Conservation (phyloP, 2,888 invertebrate species). For the Xylota sylvarum region DNA sequence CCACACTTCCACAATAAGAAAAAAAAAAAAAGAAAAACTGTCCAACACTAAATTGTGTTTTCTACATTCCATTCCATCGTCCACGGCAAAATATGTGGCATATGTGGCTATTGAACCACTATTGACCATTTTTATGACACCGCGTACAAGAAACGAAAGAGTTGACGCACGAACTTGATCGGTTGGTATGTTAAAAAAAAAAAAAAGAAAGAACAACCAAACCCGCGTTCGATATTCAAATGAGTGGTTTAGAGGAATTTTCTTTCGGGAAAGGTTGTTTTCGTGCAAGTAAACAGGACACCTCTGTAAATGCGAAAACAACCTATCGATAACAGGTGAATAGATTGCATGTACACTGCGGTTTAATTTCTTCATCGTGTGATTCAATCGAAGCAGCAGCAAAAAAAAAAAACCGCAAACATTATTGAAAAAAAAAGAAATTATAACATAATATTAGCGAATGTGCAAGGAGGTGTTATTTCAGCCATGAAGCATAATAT, state of each 20-base stretch:
- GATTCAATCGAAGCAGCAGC: conserved; percentile 43
- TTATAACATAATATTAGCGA: conserved; percentile 61
- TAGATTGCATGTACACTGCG: conserved; percentile 51
- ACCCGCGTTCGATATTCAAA: conserved; percentile 32
- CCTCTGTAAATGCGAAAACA: conserved; percentile 15
- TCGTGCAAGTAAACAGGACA: conserved; percentile 33
- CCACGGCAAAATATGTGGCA: conserved; percentile 48
- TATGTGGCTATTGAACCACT: conserved; percentile 68
- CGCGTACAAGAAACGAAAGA: conserved; percentile 57
- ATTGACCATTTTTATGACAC: conserved; percentile 55
- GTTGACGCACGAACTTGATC: conserved; percentile 63
- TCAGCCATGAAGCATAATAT: conserved; percentile 65
- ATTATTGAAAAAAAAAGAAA: conserved; percentile 43
- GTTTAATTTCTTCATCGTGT: conserved; percentile 48
- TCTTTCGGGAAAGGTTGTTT: background rate
- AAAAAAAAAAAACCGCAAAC: conserved; percentile 48
- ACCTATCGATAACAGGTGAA: conserved; percentile 46
- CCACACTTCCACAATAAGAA: background rate
- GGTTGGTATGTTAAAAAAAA: conserved; percentile 21
- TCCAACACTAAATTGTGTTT: conserved; percentile 17
- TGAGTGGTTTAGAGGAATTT: conserved; percentile 14
- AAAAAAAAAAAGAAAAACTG: background rate
- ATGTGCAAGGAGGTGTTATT: conserved; percentile 54
- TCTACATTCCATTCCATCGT: conserved; percentile 52
- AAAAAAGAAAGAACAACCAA: background rate